Evolutionary conservation across 2,113 vertebrate genomes (phyloP).

Genomic region (Baryphthengus martii): DNA sequence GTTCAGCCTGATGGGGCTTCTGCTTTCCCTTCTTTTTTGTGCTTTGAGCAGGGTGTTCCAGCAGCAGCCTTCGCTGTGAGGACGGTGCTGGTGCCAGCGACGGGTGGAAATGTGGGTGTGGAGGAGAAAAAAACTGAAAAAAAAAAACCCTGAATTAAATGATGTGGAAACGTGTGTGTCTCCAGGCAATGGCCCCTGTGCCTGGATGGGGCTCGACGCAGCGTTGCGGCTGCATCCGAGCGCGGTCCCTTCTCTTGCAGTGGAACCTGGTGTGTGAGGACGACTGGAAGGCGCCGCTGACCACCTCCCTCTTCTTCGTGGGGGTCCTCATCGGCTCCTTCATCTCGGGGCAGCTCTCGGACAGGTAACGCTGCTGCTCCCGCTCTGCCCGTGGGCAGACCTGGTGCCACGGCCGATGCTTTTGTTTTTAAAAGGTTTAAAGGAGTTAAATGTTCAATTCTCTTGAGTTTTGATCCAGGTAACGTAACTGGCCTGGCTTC

Average conservation of each 20-base stretch:
- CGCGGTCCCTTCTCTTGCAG: constrained; percentile 50
- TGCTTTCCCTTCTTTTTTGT: not conserved
- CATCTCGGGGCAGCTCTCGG: constrained; percentile 80
- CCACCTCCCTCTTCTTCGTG: constrained; percentile 80
- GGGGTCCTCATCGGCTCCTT: constrained; percentile 81
- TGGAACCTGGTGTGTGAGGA: constrained; percentile 84
- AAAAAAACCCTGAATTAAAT: not conserved
- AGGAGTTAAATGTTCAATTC: not conserved
- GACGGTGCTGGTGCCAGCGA: not conserved
- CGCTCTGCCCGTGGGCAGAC: rapidly evolving
- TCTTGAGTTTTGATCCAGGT: not conserved
- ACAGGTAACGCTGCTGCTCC: constrained; percentile 69
- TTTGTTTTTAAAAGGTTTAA: not conserved
- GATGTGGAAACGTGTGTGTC: not conserved
- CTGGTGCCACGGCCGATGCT: rapidly evolving
- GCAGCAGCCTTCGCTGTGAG: not conserved
- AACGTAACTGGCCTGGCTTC: not conserved
- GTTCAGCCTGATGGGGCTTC: not conserved
- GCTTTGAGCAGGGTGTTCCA: not conserved
- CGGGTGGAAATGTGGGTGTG: not conserved
- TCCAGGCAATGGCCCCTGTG: not conserved
- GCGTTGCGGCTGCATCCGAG: not conserved
- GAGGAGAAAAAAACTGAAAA: too few relatives aligned
- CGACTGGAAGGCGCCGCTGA: constrained; percentile 82
- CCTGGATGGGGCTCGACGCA: rapidly evolving